Conservation (phyloP, 2,888 invertebrate genomes). For the Teinopalpus imperialis region DNA sequence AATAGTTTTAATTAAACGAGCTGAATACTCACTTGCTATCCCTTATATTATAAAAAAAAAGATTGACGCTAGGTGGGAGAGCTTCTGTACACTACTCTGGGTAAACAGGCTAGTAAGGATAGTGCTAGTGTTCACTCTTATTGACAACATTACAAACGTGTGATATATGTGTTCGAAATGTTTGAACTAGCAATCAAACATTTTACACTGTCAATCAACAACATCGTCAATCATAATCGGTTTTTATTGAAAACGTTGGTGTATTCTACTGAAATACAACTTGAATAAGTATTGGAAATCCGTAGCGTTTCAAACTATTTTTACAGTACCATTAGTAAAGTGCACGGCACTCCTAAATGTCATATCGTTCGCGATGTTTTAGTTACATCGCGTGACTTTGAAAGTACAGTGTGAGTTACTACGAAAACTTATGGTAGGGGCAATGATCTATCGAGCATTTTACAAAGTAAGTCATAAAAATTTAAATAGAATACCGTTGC, state of each 20-base stretch:
- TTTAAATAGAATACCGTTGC: slow-evolving; percentile 51
- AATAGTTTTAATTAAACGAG: too few relatives aligned
- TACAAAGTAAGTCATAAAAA: slow-evolving; percentile 74
- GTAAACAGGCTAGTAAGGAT: too few relatives aligned
- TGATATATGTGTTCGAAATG: too few relatives aligned
- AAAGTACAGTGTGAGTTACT: slow-evolving; percentile 25
- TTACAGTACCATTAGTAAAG: not conserved
- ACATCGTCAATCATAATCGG: not conserved
- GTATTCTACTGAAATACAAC: too few relatives aligned
- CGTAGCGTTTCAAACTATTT: not conserved
- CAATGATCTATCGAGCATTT: slow-evolving; percentile 67
- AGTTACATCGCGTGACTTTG: slow-evolving; percentile 45
- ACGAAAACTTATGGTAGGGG: slow-evolving; percentile 50
- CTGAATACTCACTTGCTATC: too few relatives aligned
- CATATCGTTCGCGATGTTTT: slow-evolving; percentile 29
- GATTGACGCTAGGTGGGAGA: too few relatives aligned
- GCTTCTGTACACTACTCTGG: too few relatives aligned
- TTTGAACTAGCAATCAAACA: too few relatives aligned
- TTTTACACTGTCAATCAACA: not conserved
- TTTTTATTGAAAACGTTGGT: too few relatives aligned
- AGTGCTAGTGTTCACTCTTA: too few relatives aligned
- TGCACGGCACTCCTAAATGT: slow-evolving; percentile 33
- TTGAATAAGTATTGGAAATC: not conserved
- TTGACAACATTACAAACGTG: too few relatives aligned
- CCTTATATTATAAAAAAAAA: too few relatives aligned